Conservation (phyloP, 2,113 vertebrate genomes). For the Suncus etruscus region DNA sequence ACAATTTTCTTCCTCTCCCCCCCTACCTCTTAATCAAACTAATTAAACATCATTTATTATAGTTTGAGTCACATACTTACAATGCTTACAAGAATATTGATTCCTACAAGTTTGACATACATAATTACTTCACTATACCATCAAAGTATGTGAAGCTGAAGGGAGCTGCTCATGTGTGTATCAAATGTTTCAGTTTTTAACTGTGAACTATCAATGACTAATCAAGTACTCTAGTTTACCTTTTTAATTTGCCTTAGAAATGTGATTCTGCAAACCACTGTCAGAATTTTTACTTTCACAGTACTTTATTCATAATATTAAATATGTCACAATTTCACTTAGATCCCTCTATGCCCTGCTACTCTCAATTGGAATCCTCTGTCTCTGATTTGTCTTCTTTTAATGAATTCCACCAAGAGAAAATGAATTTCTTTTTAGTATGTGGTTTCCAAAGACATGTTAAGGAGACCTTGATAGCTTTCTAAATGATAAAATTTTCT, state of each 20-base stretch:
- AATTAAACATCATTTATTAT: too few species aligned
- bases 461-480: conserved; percentile 67
- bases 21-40: too few species aligned
- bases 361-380: not conserved
- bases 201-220: conserved; percentile 1
- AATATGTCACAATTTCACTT: conserved; percentile 45
- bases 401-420: conserved; percentile 62
- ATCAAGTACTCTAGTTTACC: not conserved
- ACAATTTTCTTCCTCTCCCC: too few species aligned
- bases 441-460: conserved; percentile 62
- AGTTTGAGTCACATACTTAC: too few species aligned
- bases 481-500: conserved; percentile 71
- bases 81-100: too few species aligned
- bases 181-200: conserved; percentile 12
- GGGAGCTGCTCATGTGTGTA: not conserved
- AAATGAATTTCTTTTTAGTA: conserved; percentile 64
- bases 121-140: too few species aligned
- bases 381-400: conserved; percentile 41
- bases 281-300: conserved; percentile 27
- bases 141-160: too few species aligned
- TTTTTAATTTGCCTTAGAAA: conserved; percentile 5
- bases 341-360: not conserved
- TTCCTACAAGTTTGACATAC: too few species aligned
- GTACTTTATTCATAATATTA: conserved; percentile 46
- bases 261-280: conserved; percentile 20